Evolutionary conservation across 2,888 invertebrate species (phyloP).

Genomic region (Aleiodes testaceus): DNA sequence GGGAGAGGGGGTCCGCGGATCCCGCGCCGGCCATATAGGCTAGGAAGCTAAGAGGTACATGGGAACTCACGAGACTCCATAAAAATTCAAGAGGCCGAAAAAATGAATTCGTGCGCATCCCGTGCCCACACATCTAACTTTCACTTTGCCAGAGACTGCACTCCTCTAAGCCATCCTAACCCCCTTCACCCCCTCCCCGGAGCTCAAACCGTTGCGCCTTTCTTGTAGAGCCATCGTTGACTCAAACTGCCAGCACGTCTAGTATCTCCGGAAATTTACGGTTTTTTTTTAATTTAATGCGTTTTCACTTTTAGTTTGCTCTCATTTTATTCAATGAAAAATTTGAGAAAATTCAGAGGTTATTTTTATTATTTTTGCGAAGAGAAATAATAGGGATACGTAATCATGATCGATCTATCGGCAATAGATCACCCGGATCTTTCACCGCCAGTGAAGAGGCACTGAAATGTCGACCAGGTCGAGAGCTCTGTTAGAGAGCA

Average conservation of each 20-base stretch:
- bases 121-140: conserved; percentile 74
- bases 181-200: conserved; percentile 11
- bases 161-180: conserved; percentile 19
- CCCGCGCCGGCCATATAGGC: conserved; percentile 68
- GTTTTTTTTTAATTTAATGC: not conserved
- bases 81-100: conserved; percentile 66
- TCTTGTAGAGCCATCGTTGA: conserved; percentile 23
- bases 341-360: no score
- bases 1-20: conserved; percentile 45
- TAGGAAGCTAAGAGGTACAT: conserved; percentile 63
- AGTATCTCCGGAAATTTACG: not conserved
- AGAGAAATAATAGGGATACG: conserved; percentile 12
- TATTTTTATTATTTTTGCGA: not conserved
- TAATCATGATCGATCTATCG: conserved; percentile 39
- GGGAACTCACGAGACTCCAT: conserved; percentile 64
- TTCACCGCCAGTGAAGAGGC: conserved; percentile 43
- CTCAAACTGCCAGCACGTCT: not conserved
- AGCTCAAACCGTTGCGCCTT: conserved; percentile 19
- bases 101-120: conserved; percentile 74
- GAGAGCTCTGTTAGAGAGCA: conserved; percentile 21
- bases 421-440: conserved; percentile 52
- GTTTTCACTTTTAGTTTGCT: not conserved
- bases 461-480: conserved; percentile 51
- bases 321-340: not conserved
- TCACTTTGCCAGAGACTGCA: conserved; percentile 66